phyloP scores from a whole-genome alignment of 2,888 invertebrate species.

The Tolmerus cingulatus region DNA sequence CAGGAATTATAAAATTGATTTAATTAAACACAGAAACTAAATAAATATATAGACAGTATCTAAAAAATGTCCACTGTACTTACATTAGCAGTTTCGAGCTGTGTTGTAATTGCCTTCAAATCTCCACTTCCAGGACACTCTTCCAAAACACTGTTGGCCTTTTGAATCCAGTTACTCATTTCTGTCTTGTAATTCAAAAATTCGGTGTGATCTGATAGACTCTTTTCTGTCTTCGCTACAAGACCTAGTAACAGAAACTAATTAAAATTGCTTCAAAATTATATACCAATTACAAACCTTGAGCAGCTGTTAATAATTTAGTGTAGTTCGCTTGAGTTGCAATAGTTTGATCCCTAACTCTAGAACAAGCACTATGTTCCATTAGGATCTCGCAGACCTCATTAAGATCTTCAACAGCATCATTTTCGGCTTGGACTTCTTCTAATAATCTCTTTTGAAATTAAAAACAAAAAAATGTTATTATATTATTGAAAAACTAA shows the following conservation, averaged over 20 bases:
- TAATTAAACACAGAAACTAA: not conserved
- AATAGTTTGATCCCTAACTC: slow-evolving; percentile 87
- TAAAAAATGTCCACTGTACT: slow-evolving; percentile 52
- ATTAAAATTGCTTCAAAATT: not conserved
- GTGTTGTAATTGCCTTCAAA: slow-evolving; percentile 77
- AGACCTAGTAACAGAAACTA: slow-evolving; percentile 62
- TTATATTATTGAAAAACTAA: not conserved
- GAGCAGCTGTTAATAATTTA: slow-evolving; percentile 77
- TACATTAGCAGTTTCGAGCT: slow-evolving; percentile 80
- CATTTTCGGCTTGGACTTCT: slow-evolving; percentile 79
- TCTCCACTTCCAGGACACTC: slow-evolving; percentile 85
- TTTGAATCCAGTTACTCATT: slow-evolving; percentile 83
- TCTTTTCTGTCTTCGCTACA: slow-evolving; percentile 87
- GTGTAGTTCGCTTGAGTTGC: slow-evolving; percentile 85
- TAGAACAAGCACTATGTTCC: slow-evolving; percentile 84
- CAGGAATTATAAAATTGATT: not conserved
- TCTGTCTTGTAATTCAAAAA: slow-evolving; percentile 87
- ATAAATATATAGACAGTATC: no score
- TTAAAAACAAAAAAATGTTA: not conserved
- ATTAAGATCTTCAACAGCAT: slow-evolving; percentile 81
- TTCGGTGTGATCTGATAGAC: slow-evolving; percentile 88
- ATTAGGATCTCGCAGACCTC: slow-evolving; percentile 87
- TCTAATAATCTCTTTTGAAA: slow-evolving; percentile 69
- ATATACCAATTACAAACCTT: slow-evolving; percentile 65
- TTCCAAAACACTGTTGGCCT: slow-evolving; percentile 81